phyloP scores from a whole-genome alignment of 1,140 invertebrate species.

The Penaeus vannamei region DNA sequence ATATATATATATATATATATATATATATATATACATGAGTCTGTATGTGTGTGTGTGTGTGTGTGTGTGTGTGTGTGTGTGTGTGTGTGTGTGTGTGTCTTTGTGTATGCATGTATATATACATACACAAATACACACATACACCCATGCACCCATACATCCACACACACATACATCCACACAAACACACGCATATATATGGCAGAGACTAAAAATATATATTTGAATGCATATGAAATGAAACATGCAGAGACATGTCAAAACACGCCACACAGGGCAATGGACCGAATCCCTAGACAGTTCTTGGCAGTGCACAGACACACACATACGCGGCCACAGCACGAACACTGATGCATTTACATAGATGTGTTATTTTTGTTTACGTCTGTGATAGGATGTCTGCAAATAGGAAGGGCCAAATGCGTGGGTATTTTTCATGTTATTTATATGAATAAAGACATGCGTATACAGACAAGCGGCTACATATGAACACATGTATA shows the following conservation, averaged over 20 bases:
- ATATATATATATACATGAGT: too few species aligned
- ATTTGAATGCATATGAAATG: too few species aligned
- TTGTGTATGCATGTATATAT: neutral
- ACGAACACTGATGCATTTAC: neutral
- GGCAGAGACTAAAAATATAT: too few species aligned
- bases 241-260: too few species aligned
- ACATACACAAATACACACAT: neutral
- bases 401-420: neutral
- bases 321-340: neutral
- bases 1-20: too few species aligned
- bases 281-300: neutral
- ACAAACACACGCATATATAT: neutral
- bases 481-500: neutral
- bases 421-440: neutral
- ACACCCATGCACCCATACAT: neutral
- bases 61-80: too few species aligned
- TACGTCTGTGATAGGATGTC: neutral
- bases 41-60: too few species aligned
- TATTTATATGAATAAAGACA: conserved; percentile 19
- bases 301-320: neutral
- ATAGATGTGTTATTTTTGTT: neutral
- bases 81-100: too few species aligned
- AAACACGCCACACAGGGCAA: too few species aligned
- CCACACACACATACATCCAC: neutral
- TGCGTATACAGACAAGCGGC: neutral